Evolutionary conservation across 2,888 invertebrate genomes (phyloP).

Genomic region (Dorcus parallelipipedus): DNA sequence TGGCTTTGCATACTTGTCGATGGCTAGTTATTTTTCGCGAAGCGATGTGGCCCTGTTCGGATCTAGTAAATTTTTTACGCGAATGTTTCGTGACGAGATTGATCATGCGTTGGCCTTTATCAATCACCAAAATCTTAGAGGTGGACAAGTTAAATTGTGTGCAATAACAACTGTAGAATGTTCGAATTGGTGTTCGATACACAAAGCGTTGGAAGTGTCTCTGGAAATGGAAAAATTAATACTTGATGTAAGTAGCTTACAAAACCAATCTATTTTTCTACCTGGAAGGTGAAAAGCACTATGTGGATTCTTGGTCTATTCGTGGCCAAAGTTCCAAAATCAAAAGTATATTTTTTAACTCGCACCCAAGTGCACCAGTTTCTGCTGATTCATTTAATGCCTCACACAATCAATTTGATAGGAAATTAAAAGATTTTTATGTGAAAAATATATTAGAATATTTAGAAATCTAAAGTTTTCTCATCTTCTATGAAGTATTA

Average conservation of each 20-base stretch:
- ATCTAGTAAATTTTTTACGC: constrained; percentile 48
- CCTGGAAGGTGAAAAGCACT: neutral
- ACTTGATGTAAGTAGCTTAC: constrained; percentile 34
- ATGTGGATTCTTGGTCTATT: too few relatives aligned
- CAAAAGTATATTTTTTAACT: too few relatives aligned
- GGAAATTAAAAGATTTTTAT: too few relatives aligned
- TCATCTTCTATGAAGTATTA: constrained; percentile 7
- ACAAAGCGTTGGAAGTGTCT: constrained; percentile 45
- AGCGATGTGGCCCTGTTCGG: constrained; percentile 50
- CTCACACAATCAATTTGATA: too few relatives aligned
- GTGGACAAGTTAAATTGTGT: constrained; percentile 46
- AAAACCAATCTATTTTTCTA: neutral
- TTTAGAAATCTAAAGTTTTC: neutral
- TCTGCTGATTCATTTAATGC: too few relatives aligned
- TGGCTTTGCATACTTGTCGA: constrained; percentile 59
- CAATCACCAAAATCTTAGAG: constrained; percentile 51
- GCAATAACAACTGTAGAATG: constrained; percentile 36
- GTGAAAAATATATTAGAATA: too few relatives aligned
- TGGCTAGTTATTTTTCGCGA: constrained; percentile 55
- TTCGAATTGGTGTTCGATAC: constrained; percentile 47
- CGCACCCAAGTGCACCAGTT: too few relatives aligned
- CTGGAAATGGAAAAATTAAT: constrained; percentile 41
- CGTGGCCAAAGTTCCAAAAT: too few relatives aligned
- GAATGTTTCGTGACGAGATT: constrained; percentile 53
- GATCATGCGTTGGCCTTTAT: constrained; percentile 49